Base-by-base conservation (phyloP, 92 coral and sea anemone species). In the Phenganax marumi region DNA sequence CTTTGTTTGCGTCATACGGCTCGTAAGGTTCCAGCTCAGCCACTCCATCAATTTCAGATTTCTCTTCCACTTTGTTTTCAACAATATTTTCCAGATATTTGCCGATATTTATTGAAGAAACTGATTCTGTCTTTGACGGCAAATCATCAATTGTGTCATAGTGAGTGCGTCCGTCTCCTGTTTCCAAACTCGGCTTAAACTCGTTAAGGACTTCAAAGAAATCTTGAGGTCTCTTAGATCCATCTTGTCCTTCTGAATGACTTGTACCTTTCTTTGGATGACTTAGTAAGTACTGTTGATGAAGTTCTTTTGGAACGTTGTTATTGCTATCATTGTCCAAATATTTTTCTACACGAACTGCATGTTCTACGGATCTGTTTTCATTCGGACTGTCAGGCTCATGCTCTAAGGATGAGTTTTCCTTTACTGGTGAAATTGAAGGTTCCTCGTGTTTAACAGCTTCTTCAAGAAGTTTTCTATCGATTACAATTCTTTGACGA, bases 1-100 rank as follows among this genome's bases (percentile, higher is more conserved):
- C 83, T 17, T 61, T 14, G 49, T 78, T 78, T 33, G 83, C 83
- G 21, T 48, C 58, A 52, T 78, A 78, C 26, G 72, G 19, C 21
- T 78, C 73, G 63, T 50, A 17, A 43, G 71, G 17, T 18, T 61
- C 83, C 13, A 47, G 12, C 49, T 61, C 8, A 24, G 48, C 83
- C 17, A 58, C 21, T 60, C 11, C 17, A 6, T 43, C 4, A n/a
- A 13, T 25, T 9, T 46, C 58, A 6, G 50, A 43, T 21, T 10
- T 50, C 8, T 14, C 51, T 18, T 26, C 53, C 60, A 53, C 65
- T 24, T 57, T 48, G 12, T 61, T 39, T 23, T 56, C 81, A 23
- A 58, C 73, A 22, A 14, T 47, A 18, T 61, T 17, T 33, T 62
- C 73, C 16, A 78, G 17, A 62, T 25, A 78, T 24, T 68, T 39